Conservation (phyloP, 2,113 vertebrate species). For the Periophthalmus modestus region DNA sequence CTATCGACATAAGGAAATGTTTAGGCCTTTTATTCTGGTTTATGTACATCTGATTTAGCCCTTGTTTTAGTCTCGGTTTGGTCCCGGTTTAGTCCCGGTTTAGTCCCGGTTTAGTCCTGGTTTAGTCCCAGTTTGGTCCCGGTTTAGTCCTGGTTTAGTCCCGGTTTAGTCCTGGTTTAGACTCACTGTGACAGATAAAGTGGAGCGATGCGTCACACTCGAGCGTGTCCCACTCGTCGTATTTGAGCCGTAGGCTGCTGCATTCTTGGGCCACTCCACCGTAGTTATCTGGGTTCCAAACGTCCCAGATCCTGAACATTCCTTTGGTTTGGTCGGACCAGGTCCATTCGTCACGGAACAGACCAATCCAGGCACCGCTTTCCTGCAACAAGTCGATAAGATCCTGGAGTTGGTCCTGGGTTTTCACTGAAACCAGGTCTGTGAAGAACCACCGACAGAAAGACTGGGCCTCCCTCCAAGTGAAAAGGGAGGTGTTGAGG, state of each 20-base stretch:
- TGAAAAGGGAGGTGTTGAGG: not conserved
- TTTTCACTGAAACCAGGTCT: not conserved
- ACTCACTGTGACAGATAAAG: slow-evolving; percentile 2
- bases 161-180: no score
- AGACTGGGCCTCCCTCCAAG: not conserved
- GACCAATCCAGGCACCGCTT: not conserved
- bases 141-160: no score
- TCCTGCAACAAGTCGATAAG: not conserved
- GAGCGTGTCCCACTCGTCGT: not conserved
- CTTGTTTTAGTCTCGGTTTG: no score
- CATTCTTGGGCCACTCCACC: not conserved
- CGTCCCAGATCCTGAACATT: not conserved
- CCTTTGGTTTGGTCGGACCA: not conserved
- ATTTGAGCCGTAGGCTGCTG: not conserved
- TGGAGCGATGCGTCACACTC: accelerated
- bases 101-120: no score
- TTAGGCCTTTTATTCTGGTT: not conserved
- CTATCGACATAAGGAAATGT: not conserved
- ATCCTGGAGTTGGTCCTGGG: not conserved
- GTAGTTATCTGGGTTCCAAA: not conserved
- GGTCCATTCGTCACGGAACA: not conserved
- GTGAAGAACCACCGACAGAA: not conserved
- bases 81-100: no score
- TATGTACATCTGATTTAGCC: no score
- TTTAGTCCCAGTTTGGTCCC: no score